Percentiles rank a stretch among this genome's conserved stretches.
phyloP scores from a whole-genome alignment of 2,888 invertebrate genomes.

The Encarsia formosa region DNA sequence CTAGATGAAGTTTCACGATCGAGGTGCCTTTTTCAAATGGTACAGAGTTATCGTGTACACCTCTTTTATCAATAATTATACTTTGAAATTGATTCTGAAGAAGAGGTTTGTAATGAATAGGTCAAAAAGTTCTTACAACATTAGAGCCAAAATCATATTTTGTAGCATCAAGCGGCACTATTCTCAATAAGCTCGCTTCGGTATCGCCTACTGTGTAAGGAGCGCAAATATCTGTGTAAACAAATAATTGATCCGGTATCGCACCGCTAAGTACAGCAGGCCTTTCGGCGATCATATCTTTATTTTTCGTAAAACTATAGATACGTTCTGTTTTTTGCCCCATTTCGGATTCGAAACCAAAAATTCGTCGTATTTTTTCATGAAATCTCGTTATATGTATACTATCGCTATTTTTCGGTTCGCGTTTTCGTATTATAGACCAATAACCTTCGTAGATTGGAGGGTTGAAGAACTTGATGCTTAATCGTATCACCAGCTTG shows the following conservation, averaged over 20 bases:
- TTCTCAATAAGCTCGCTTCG: constrained; percentile 31
- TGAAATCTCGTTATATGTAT: not conserved
- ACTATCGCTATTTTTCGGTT: not conserved
- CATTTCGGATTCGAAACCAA: not conserved
- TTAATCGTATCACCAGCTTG: not conserved
- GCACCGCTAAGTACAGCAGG: too few species aligned
- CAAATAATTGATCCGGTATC: constrained; percentile 26
- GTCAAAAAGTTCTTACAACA: not conserved
- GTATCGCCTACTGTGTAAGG: constrained; percentile 34
- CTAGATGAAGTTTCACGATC: constrained; percentile 15
- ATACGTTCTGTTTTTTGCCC: not conserved
- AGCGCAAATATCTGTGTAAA: constrained; percentile 34
- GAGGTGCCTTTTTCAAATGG: constrained; percentile 19
- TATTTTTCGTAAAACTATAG: not conserved
- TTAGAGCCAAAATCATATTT: constrained; percentile 23
- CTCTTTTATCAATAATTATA: constrained; percentile 21
- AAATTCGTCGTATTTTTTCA: not conserved
- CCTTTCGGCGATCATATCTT: not conserved
- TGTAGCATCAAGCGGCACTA: constrained; percentile 28
- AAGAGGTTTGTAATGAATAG: constrained; percentile 21
- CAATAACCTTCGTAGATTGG: not conserved
- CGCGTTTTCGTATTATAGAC: not conserved
- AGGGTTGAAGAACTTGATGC: not conserved
- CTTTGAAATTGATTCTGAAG: constrained; percentile 14
- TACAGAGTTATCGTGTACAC: constrained; percentile 1